Base-by-base conservation (phyloP, 2,113 vertebrate genomes). In the Halcyon malimbica region DNA sequence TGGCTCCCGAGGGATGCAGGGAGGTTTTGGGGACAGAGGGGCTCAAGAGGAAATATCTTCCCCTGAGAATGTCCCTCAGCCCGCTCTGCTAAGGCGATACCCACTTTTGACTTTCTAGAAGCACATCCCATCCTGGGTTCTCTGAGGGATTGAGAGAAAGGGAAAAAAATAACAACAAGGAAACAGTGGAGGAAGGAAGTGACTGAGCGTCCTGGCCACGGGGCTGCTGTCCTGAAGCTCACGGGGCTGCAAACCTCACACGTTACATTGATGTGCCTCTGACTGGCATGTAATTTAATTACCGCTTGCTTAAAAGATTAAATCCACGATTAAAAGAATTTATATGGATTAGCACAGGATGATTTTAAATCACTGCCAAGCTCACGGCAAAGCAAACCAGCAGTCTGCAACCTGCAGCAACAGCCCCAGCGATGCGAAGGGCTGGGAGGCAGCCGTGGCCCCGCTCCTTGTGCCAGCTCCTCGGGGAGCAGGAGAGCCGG, bases 241-340 rank as follows among this genome's bases (percentile, higher is more conserved):
- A 10, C 20, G 86, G 86, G 77, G 59, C 94, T 74, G 76, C 29
- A 48, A 94, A 62, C 75, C 88, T 93, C 83, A n/a, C 70, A 20
- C 19, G 17, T 78, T 42, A 37, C 1, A 1, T 54, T 23, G 95
- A 13, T 5, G 73, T 77, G 81, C 82, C 75, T 64, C 87, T 70
- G 95, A 23, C 92, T 94, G 94, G 60, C 51, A 13, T 62, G 67
- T 95, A 96, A 97, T 97, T 97, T 97, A 97, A 97, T 97, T 97
- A 97, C 87, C 0, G 1, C 67, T 29, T 2, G 92, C 94, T 97
- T 91, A 97, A 91, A 63, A 97, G 97, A 97, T 97, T 97, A 97
- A 96, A 97, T 44, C 91, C 73, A 23, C 5, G 96, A 97, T 97
- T 97, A 96, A 93, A 85, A 96, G 97, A 96, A 95, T 97, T 97